Conservation (phyloP, 1,140 invertebrate species). For the Cyrtorhinus lividipennis region DNA sequence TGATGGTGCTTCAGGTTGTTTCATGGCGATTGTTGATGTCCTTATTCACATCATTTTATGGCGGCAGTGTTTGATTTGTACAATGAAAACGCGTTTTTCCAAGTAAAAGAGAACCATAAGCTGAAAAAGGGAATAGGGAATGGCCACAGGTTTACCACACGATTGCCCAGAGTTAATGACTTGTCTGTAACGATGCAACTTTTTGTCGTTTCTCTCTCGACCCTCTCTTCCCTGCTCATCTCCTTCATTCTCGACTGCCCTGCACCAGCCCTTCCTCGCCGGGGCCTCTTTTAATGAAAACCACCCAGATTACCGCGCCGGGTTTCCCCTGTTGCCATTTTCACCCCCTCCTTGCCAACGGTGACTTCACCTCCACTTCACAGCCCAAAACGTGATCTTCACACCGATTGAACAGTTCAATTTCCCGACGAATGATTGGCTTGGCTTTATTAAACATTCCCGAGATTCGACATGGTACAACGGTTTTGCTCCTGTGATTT, state of each 20-base stretch:
- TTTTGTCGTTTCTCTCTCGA: conserved; percentile 1
- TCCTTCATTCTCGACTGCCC: conserved; percentile 15
- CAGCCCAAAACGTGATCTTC: neutral
- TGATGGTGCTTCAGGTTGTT: too few relatives aligned
- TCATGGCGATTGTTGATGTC: too few relatives aligned
- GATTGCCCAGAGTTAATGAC: conserved; percentile 15
- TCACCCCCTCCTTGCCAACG: too few relatives aligned
- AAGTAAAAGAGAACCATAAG: neutral
- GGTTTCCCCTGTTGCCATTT: too few relatives aligned
- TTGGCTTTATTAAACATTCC: neutral
- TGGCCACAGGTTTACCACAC: conserved; percentile 5
- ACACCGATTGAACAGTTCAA: conserved; percentile 2
- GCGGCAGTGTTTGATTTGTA: too few relatives aligned
- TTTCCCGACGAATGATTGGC: neutral
- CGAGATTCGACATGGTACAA: too few relatives aligned
- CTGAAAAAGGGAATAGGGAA: neutral
- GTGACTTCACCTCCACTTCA: neutral
- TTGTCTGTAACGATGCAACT: conserved; percentile 14
- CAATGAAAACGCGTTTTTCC: neutral
- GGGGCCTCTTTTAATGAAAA: conserved; percentile 5
- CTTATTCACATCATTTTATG: too few relatives aligned
- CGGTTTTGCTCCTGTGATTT: too few relatives aligned
- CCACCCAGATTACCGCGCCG: neutral
- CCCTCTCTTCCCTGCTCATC: conserved; percentile 9
- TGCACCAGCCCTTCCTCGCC: too few relatives aligned